These are phyloP conservation scores for Acinonyx jubatus DNA, from an alignment of 2,113 vertebrate species.

Conservation along the genomic window DNA sequence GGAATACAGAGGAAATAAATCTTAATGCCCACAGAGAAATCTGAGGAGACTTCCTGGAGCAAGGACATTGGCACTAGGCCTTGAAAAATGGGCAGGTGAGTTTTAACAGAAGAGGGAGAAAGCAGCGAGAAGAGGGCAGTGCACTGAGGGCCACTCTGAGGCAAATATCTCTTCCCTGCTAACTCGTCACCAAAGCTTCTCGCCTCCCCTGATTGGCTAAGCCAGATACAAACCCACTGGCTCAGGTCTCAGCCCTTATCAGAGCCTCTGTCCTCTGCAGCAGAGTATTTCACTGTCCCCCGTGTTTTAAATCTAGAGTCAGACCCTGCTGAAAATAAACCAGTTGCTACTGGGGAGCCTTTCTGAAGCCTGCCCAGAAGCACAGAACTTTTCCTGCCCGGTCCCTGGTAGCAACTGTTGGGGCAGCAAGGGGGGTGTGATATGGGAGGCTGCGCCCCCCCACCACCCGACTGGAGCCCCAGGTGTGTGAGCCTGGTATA, in stretches of 20 bases:
- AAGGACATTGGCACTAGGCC: neutral
- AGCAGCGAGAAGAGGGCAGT: neutral
- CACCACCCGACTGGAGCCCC: neutral
- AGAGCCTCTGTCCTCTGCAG: neutral
- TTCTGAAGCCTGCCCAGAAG: neutral
- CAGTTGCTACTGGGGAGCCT: neutral
- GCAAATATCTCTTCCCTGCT: neutral
- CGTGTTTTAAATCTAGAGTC: neutral
- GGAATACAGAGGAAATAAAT: neutral
- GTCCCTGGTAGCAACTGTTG: neutral
- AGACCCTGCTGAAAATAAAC: neutral
- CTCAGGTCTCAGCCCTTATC: neutral
- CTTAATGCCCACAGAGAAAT: neutral
- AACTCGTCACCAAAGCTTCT: no score
- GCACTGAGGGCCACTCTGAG: neutral
- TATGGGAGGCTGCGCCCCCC: neutral
- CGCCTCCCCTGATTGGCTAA: neutral
- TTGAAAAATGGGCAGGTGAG: neutral
- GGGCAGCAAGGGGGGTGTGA: neutral
- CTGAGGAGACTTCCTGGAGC: neutral
- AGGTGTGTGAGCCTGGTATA: no score
- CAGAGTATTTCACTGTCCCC: neutral
- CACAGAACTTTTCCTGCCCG: neutral
- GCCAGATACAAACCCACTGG: neutral
- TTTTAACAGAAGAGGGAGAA: neutral